phyloP scores from a whole-genome alignment of 2,113 vertebrate genomes.

The Actinemys pallida region DNA sequence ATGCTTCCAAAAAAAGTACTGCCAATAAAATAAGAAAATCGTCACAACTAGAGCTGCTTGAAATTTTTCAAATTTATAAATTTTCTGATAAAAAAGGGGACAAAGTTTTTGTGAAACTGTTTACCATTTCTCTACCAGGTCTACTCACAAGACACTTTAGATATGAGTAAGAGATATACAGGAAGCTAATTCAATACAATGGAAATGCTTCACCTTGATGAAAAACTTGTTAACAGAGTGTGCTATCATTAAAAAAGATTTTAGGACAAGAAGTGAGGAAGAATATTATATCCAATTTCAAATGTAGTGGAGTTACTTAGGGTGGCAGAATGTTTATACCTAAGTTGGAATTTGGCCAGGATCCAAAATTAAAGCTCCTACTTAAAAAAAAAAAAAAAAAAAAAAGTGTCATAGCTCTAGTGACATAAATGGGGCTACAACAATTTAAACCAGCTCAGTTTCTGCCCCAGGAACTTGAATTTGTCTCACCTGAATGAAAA shows the following conservation, averaged over 20 bases:
- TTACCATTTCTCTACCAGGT: too few species aligned
- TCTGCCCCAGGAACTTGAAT: neutral
- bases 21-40: neutral
- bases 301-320: neutral
- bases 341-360: neutral
- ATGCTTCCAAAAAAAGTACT: neutral
- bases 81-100: neutral
- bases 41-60: neutral
- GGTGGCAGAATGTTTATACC: neutral
- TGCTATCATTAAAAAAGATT: neutral
- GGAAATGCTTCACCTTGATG: neutral
- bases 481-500: neutral
- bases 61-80: neutral
- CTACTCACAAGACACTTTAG: neutral
- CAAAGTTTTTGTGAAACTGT: neutral
- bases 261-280: neutral
- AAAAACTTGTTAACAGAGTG: neutral
- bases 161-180: neutral
- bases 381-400: neutral
- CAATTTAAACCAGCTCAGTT: neutral
- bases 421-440: neutral
- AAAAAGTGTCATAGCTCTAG: neutral
- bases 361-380: neutral
- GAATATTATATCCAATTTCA: neutral
- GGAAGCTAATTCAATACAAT: neutral